phyloP scores from a whole-genome alignment of 2,113 vertebrate species.

The Trichomycterus rosablanca region DNA sequence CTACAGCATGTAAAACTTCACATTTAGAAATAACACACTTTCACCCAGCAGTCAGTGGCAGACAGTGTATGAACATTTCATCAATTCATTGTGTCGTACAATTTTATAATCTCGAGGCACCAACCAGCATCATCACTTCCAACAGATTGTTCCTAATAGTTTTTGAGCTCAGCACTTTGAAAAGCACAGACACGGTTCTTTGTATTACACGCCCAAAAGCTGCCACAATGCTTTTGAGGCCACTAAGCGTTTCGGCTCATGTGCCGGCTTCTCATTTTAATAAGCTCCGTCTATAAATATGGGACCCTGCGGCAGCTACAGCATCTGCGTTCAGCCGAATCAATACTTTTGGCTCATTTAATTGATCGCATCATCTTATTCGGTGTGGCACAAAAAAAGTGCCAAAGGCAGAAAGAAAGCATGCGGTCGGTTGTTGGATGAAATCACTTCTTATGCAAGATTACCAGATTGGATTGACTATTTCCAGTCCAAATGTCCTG shows the following conservation, averaged over 20 bases:
- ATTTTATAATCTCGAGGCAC: neutral
- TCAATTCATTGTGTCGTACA: no score
- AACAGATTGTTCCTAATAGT: constrained; percentile 24
- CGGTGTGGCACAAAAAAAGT: constrained; percentile 32
- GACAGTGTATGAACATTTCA: no score
- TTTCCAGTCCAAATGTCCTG: neutral
- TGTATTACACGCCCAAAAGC: neutral
- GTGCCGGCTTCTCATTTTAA: constrained; percentile 39
- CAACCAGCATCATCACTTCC: neutral
- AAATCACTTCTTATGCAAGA: neutral
- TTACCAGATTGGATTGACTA: neutral
- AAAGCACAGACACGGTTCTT: constrained; percentile 3
- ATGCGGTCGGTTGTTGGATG: constrained; percentile 18
- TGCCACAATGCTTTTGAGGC: neutral
- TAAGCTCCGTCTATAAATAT: constrained; percentile 42
- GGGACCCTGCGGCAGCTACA: constrained; percentile 36
- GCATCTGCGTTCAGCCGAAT: constrained; percentile 43
- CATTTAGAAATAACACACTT: no score
- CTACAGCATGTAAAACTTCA: no score
- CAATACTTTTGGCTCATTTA: constrained; percentile 45
- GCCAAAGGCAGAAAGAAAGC: constrained; percentile 17
- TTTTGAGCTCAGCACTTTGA: constrained; percentile 23
- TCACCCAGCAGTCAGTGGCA: no score
- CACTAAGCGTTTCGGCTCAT: neutral
- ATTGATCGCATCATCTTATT: constrained; percentile 47